These are phyloP conservation scores for Odontamblyopus rebecca DNA, from an alignment of 2,797 vertebrate genomes.

Conservation along the genomic window DNA sequence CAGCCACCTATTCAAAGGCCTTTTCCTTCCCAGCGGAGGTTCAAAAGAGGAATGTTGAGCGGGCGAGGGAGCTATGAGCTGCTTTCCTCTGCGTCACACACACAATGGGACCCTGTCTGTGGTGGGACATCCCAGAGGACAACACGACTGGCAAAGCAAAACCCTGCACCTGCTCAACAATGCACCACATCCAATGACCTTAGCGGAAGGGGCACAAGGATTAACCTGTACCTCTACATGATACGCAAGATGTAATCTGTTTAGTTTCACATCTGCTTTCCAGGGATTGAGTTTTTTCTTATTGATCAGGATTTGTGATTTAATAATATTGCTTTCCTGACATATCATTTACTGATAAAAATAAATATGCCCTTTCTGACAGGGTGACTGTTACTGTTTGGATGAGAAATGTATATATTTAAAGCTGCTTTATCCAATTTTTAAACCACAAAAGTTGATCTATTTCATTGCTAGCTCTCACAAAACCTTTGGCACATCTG, in stretches of 20 bases:
- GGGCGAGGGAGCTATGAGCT: conserved; percentile 46
- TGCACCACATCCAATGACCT: conserved; percentile 43
- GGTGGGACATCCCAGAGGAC: conserved; percentile 56
- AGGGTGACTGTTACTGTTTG: background rate
- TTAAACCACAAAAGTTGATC: background rate
- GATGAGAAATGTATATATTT: background rate
- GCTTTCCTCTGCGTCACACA: conserved; percentile 67
- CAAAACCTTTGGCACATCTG: background rate
- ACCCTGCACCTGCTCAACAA: conserved; percentile 61
- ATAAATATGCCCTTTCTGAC: too few relatives aligned
- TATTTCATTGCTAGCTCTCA: background rate
- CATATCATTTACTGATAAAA: too few relatives aligned
- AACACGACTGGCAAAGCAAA: conserved; percentile 54
- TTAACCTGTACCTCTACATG: conserved; percentile 44
- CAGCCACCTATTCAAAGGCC: conserved; percentile 60
- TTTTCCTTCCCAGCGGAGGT: conserved; percentile 63
- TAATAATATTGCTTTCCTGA: too few relatives aligned
- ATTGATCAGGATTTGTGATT: too few relatives aligned
- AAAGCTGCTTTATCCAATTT: background rate
- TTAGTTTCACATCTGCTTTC: background rate
- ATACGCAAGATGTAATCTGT: background rate
- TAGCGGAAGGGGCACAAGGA: conserved; percentile 40
- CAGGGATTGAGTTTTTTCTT: background rate
- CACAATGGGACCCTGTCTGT: conserved; percentile 66
- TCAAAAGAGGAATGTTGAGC: conserved; percentile 57